Percentiles rank a stretch among this genome's conserved stretches.
Evolutionary conservation across 2,888 invertebrate genomes (phyloP).

Genomic region (Atherix ibis): DNA sequence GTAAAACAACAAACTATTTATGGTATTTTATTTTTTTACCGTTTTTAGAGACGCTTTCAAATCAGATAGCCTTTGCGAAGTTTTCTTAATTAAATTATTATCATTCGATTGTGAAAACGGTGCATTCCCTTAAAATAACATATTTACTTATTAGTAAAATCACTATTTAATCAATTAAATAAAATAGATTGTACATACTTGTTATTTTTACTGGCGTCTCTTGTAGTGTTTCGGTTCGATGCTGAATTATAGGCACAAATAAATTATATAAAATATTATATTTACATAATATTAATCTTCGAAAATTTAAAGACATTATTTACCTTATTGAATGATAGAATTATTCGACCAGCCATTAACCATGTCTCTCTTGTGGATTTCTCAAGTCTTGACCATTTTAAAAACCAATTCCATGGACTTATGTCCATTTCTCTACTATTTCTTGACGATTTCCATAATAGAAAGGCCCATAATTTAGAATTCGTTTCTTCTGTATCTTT

Average conservation of each 20-base stretch:
- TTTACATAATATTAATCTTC: not conserved
- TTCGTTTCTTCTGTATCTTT: conserved; percentile 59
- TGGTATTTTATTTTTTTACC: too few species aligned
- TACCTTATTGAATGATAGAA: conserved; percentile 57
- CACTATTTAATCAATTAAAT: too few species aligned
- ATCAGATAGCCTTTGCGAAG: not conserved
- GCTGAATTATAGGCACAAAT: conserved; percentile 6
- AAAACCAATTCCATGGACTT: conserved; percentile 64
- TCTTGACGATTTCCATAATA: conserved; percentile 60
- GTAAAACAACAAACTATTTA: too few species aligned
- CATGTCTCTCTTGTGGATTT: conserved; percentile 57
- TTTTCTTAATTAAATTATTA: not conserved
- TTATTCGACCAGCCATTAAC: conserved; percentile 63
- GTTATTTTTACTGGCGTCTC: conserved; percentile 34
- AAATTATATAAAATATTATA: conserved; percentile 1
- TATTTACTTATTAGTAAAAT: too few species aligned
- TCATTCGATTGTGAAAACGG: too few species aligned
- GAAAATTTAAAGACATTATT: not conserved
- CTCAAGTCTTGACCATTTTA: conserved; percentile 69
- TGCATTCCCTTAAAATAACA: too few species aligned
- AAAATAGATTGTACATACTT: too few species aligned
- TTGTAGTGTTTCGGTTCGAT: conserved; percentile 30
- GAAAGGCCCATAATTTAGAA: conserved; percentile 72
- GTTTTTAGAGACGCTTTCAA: conserved; percentile 1
- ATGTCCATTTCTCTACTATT: conserved; percentile 30